Conservation (phyloP, 2,888 invertebrate genomes). For the Barypeithes pellucidus region DNA sequence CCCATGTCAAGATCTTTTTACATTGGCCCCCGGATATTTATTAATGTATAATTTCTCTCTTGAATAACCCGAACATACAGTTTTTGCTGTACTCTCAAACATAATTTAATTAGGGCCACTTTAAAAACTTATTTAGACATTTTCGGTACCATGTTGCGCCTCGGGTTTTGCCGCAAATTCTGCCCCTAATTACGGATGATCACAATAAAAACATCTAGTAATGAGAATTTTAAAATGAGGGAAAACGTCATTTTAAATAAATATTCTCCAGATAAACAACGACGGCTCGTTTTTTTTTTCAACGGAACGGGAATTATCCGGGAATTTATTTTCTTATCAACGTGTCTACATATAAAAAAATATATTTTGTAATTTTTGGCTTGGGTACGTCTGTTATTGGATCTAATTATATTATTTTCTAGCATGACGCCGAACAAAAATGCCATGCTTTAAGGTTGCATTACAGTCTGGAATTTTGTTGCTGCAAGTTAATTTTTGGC, state of each 20-base stretch:
- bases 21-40: conserved; percentile 8
- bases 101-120: conserved; percentile 34
- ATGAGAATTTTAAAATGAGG: conserved; percentile 25
- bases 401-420: too few species aligned
- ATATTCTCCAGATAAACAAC: neutral
- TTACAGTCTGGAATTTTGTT: too few species aligned
- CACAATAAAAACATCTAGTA: conserved; percentile 30
- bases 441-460: too few species aligned
- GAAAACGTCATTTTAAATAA: conserved; percentile 10
- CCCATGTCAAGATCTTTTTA: conserved; percentile 5
- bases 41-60: conserved; percentile 20
- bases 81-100: conserved; percentile 15
- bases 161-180: conserved; percentile 18
- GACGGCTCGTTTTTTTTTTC: neutral
- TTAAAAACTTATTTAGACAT: conserved; percentile 22
- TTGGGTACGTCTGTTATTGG: too few species aligned
- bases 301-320: neutral
- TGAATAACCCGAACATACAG: conserved; percentile 12
- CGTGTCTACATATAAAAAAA: too few species aligned
- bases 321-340: neutral
- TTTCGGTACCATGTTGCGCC: conserved; percentile 32
- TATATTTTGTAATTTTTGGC: neutral
- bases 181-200: conserved; percentile 26
- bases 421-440: too few species aligned
- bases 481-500: too few species aligned